These are phyloP conservation scores for Cantharis lateralis DNA, from an alignment of 2,888 invertebrate genomes.

Conservation along the genomic window DNA sequence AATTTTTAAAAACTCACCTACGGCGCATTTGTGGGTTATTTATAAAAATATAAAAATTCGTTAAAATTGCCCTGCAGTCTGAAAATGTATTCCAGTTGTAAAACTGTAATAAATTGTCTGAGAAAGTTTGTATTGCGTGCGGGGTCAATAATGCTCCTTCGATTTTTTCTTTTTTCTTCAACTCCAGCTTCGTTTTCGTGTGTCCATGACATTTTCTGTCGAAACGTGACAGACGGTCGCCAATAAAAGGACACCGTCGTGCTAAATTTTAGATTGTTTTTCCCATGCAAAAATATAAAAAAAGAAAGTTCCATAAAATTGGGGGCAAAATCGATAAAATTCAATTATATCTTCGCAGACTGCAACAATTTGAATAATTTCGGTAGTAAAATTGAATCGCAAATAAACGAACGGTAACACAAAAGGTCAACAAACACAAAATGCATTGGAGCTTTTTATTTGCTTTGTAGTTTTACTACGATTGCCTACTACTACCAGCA, in stretches of 20 bases:
- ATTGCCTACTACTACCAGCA: constrained; percentile 43
- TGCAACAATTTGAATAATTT: neutral
- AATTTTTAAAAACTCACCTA: no score
- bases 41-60: no score
- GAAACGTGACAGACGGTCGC: neutral
- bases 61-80: no score
- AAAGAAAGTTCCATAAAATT: neutral
- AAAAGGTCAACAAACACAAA: constrained; percentile 42
- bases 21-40: no score
- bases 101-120: neutral
- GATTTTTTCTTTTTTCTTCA: neutral
- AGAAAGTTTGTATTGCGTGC: neutral
- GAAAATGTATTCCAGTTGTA: no score
- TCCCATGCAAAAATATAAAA: neutral
- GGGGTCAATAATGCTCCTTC: neutral
- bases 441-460: constrained; percentile 55
- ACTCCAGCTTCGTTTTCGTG: neutral
- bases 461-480: constrained; percentile 58
- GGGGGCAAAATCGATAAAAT: neutral
- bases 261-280: neutral
- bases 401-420: constrained; percentile 23
- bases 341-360: neutral
- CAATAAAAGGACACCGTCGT: neutral
- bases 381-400: constrained; percentile 15
- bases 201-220: neutral